These are phyloP conservation scores for Porites australiensis DNA, from an alignment of 64 coral and sea anemone genomes.

Conservation along the genomic window DNA sequence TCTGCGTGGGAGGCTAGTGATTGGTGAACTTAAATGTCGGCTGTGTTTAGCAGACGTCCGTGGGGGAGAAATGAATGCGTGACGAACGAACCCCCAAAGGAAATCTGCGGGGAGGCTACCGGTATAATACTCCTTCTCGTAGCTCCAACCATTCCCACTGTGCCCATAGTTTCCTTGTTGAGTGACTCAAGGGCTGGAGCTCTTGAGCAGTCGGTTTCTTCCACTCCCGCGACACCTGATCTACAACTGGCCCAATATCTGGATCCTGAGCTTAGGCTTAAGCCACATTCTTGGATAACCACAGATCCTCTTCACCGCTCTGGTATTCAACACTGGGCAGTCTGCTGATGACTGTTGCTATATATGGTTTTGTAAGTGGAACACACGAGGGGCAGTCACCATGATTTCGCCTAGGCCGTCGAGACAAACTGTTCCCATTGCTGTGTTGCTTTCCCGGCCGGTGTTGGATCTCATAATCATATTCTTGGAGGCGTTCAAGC, in stretches of 20 bases:
- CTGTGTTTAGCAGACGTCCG: too few relatives aligned
- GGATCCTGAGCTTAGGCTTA: background rate
- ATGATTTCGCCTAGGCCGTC: slow-evolving; percentile 32
- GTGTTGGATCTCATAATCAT: slow-evolving; percentile 38
- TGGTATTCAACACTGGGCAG: background rate
- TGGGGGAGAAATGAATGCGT: too few relatives aligned
- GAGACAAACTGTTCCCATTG: slow-evolving; percentile 24
- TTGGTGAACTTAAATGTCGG: too few relatives aligned
- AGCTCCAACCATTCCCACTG: slow-evolving; percentile 12
- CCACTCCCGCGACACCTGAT: background rate
- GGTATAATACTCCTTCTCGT: slow-evolving; percentile 9
- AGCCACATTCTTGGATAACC: background rate
- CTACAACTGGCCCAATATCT: slow-evolving; percentile 42
- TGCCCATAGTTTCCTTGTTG: slow-evolving; percentile 11
- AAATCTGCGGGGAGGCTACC: too few relatives aligned
- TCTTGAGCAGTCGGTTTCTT: slow-evolving; percentile 1
- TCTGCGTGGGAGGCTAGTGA: too few relatives aligned
- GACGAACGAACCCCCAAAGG: too few relatives aligned
- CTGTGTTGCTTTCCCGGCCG: slow-evolving; percentile 23
- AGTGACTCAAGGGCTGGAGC: too few relatives aligned
- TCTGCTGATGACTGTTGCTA: background rate
- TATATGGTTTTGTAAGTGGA: background rate
- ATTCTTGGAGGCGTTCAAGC: slow-evolving; percentile 39
- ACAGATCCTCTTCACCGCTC: background rate
- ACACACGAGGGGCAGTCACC: slow-evolving; percentile 24